These are phyloP conservation scores for Listronotus bonariensis DNA, from an alignment of 1,140 invertebrate genomes.

Conservation along the genomic window DNA sequence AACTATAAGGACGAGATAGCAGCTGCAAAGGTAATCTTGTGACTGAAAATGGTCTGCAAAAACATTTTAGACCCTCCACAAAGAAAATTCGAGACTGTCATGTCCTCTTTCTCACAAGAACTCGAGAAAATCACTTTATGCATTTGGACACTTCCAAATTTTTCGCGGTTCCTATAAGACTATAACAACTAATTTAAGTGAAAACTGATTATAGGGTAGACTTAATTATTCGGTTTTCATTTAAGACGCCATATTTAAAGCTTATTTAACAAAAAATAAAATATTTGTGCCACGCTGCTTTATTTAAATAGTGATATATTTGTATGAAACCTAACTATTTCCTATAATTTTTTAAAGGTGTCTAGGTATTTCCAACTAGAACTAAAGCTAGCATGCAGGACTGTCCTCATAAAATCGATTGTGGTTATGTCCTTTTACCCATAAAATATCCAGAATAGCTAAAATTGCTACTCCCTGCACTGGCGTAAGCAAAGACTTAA, in stretches of 20 bases:
- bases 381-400: neutral
- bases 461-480: slow-evolving; percentile 1
- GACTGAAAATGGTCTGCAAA: slow-evolving; percentile 55
- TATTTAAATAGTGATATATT: too few relatives aligned
- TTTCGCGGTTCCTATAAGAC: neutral
- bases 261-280: slow-evolving; percentile 45
- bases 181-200: neutral
- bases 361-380: too few relatives aligned
- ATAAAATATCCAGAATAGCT: slow-evolving; percentile 12
- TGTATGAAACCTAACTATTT: too few relatives aligned
- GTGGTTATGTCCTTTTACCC: slow-evolving; percentile 32
- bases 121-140: neutral
- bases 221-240: slow-evolving; percentile 44
- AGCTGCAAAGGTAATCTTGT: slow-evolving; percentile 63
- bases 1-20: slow-evolving; percentile 67
- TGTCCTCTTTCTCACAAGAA: slow-evolving; percentile 9
- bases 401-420: slow-evolving; percentile 32
- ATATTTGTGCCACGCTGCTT: neutral
- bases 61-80: slow-evolving; percentile 24
- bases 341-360: too few relatives aligned
- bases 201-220: slow-evolving; percentile 31
- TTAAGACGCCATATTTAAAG: slow-evolving; percentile 51
- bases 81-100: slow-evolving; percentile 19
- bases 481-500: neutral
- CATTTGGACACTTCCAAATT: slow-evolving; percentile 6